These are phyloP conservation scores for Eospalax fontanierii DNA, from an alignment of 2,797 vertebrate genomes.

Conservation along the genomic window DNA sequence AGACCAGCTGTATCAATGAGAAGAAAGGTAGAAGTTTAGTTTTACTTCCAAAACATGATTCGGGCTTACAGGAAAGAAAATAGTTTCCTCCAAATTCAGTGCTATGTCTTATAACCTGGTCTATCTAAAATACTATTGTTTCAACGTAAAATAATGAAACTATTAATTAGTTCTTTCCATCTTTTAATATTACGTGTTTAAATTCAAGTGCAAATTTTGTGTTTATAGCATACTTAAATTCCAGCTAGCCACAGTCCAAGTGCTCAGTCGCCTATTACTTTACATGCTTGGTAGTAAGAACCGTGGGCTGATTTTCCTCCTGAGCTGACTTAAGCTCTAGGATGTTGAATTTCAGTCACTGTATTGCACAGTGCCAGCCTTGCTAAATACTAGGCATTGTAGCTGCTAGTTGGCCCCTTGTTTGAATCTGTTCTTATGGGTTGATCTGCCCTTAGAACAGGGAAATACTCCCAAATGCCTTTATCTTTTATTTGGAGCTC, in stretches of 20 bases:
- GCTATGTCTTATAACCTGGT: not conserved
- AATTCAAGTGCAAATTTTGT: not conserved
- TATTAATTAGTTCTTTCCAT: not conserved
- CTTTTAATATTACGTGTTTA: not conserved
- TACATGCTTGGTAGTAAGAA: conserved; percentile 11
- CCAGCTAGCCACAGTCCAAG: not conserved
- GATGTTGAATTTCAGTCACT: too few species aligned
- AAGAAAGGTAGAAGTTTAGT: conserved; percentile 24
- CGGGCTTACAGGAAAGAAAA: not conserved
- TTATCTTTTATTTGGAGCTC: not conserved
- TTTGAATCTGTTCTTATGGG: not conserved
- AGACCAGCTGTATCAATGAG: not conserved
- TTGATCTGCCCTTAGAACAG: not conserved
- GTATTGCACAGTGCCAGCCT: not conserved
- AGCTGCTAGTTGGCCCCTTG: not conserved
- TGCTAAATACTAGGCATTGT: not conserved
- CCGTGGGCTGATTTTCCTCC: not conserved
- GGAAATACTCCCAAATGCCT: not conserved
- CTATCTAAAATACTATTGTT: not conserved
- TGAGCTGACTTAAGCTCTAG: not conserved
- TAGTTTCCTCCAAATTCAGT: not conserved
- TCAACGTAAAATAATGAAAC: not conserved
- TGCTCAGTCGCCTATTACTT: not conserved
- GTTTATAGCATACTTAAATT: not conserved
- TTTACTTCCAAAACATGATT: conserved; percentile 13